Evolutionary conservation across 2,113 vertebrate genomes (phyloP).

Genomic region (Lethenteron camtschaticum): DNA sequence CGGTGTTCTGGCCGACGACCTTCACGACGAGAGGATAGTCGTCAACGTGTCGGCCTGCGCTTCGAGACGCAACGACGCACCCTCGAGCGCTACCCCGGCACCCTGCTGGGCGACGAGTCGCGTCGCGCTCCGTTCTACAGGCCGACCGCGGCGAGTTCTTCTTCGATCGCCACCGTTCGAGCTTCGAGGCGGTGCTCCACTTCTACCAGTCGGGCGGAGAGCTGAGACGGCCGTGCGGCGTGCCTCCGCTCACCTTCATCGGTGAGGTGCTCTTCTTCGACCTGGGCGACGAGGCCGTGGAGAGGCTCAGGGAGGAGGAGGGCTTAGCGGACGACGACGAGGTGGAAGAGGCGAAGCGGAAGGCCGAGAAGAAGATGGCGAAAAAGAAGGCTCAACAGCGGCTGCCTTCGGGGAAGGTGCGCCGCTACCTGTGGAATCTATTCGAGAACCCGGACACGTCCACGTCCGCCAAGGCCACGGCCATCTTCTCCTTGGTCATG

Average conservation of each 20-base stretch:
- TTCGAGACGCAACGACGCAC: neutral
- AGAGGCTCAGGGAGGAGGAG: conserved; percentile 53
- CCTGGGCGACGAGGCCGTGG: conserved; percentile 2
- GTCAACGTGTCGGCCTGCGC: conserved; percentile 1
- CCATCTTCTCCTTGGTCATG: conserved; percentile 81
- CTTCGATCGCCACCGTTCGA: neutral
- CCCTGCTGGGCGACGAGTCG: neutral
- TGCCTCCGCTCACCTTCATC: neutral
- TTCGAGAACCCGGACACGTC: conserved; percentile 96
- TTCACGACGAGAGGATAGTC: neutral
- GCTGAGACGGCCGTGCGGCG: neutral
- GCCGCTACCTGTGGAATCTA: conserved; percentile 15
- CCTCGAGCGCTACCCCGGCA: neutral
- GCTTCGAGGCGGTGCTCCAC: neutral
- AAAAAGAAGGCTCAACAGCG: conserved; percentile 64
- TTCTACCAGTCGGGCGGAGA: neutral
- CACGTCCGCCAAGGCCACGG: conserved; percentile 67
- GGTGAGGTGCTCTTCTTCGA: neutral
- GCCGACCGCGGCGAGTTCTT: neutral
- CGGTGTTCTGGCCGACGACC: too few species aligned
- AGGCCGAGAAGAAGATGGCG: conserved; percentile 67
- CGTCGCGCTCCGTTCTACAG: neutral
- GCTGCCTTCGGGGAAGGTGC: neutral
- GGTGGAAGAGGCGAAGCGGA: conserved; percentile 33
- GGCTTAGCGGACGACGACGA: conserved; percentile 90